These are phyloP conservation scores for Caenorhabditis wallacei DNA, from an alignment of 2,888 invertebrate genomes.

Conservation along the genomic window DNA sequence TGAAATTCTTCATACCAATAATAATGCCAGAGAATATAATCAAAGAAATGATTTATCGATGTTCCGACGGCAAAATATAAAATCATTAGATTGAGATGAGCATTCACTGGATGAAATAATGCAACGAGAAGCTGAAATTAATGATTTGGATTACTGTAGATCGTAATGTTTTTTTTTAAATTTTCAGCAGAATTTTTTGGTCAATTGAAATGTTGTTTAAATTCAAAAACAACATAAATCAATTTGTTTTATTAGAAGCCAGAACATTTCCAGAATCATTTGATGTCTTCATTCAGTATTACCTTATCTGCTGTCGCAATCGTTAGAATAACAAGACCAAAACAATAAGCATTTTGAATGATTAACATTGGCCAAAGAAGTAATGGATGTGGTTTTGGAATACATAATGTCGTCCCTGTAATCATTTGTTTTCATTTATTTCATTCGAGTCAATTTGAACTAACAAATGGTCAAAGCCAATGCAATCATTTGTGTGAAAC, in stretches of 20 bases:
- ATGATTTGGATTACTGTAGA: not conserved
- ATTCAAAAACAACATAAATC: not conserved
- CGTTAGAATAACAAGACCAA: slow-evolving; percentile 79
- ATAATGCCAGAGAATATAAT: slow-evolving; percentile 79
- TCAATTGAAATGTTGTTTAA: no score
- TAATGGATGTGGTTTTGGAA: slow-evolving; percentile 74
- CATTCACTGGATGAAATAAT: slow-evolving; percentile 74
- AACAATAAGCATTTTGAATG: slow-evolving; percentile 80
- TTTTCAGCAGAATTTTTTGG: no score
- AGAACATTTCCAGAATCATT: not conserved
- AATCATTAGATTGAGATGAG: slow-evolving; percentile 76
- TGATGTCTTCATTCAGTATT: no score
- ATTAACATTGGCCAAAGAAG: slow-evolving; percentile 77
- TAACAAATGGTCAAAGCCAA: slow-evolving; percentile 68
- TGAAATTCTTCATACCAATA: slow-evolving; percentile 77
- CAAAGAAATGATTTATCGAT: slow-evolving; percentile 75
- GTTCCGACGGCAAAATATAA: slow-evolving; percentile 75
- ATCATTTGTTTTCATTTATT: not conserved
- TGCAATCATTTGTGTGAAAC: slow-evolving; percentile 74
- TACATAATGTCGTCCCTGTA: slow-evolving; percentile 67
- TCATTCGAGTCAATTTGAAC: not conserved
- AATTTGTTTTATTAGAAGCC: not conserved
- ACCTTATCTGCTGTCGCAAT: slow-evolving; percentile 76
- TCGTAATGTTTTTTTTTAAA: not conserved
- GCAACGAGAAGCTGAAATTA: slow-evolving; percentile 72